Conservation (phyloP, 2,888 invertebrate species). For the Autographa pulchrina region DNA sequence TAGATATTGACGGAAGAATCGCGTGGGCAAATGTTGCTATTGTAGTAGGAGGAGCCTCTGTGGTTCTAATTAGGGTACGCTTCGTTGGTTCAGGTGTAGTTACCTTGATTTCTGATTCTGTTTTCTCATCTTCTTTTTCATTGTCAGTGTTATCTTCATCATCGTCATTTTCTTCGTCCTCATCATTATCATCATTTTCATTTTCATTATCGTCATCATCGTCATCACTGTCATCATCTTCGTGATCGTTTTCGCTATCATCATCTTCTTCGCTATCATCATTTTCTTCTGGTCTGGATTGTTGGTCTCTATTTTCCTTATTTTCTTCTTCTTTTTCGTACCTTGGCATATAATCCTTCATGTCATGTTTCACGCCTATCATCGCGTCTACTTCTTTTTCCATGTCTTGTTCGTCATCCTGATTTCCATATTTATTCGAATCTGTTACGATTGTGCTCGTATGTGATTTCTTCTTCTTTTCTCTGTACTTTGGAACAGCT, state of each 20-base stretch:
- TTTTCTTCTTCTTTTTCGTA: conserved; percentile 77
- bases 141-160: conserved; percentile 36
- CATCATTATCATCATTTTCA: conserved; percentile 56
- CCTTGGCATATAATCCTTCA: conserved; percentile 79
- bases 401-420: conserved; percentile 76
- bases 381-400: conserved; percentile 80
- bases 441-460: conserved; percentile 85
- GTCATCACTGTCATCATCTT: conserved; percentile 54
- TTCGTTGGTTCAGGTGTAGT: conserved; percentile 79
- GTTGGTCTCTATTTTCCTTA: conserved; percentile 49
- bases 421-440: conserved; percentile 78
- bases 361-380: conserved; percentile 79
- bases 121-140: conserved; percentile 42
- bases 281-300: conserved; percentile 50
- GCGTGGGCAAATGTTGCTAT: conserved; percentile 67
- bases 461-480: conserved; percentile 81
- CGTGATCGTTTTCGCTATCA: conserved; percentile 58
- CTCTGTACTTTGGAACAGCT: conserved; percentile 74
- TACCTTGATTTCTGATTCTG: conserved; percentile 30
- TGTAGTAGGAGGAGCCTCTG: conserved; percentile 69
- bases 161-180: conserved; percentile 10
- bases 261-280: conserved; percentile 59
- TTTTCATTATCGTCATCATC: conserved; percentile 53
- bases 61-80: conserved; percentile 75
- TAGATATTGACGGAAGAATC: conserved; percentile 67